Evolutionary conservation across 2,113 vertebrate genomes (phyloP).

Genomic region (Dicaeum eximium): DNA sequence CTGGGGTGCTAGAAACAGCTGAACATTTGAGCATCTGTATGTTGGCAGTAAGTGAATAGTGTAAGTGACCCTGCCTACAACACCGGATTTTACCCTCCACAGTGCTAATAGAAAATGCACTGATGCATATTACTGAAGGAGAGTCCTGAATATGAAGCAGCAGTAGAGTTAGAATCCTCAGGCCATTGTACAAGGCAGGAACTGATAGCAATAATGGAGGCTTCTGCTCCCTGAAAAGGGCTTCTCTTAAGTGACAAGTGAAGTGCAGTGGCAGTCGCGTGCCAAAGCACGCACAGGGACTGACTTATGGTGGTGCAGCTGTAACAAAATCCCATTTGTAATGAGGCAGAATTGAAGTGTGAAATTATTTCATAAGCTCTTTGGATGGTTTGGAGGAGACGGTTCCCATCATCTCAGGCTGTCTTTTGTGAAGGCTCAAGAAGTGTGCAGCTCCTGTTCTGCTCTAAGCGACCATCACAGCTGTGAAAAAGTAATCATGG

Average conservation of each 20-base stretch:
- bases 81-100: background rate
- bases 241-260: background rate
- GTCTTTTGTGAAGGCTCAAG: background rate
- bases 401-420: background rate
- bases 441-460: background rate
- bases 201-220: background rate
- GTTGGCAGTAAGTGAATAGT: conserved; percentile 15
- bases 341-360: background rate
- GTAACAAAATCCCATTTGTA: background rate
- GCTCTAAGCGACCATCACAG: rapidly evolving
- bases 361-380: background rate
- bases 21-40: background rate
- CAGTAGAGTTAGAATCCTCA: background rate
- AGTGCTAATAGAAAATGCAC: conserved; percentile 20
- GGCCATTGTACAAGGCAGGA: background rate
- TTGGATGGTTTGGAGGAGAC: background rate
- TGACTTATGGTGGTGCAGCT: background rate
- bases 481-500: background rate
- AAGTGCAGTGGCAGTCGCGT: background rate
- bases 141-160: background rate
- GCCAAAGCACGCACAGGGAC: background rate
- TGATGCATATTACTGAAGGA: background rate
- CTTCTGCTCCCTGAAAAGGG: background rate
- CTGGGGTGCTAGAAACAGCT: background rate
- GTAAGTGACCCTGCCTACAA: background rate